These are phyloP conservation scores for Unio pictorum DNA, from an alignment of 2,888 invertebrate genomes.

Conservation along the genomic window DNA sequence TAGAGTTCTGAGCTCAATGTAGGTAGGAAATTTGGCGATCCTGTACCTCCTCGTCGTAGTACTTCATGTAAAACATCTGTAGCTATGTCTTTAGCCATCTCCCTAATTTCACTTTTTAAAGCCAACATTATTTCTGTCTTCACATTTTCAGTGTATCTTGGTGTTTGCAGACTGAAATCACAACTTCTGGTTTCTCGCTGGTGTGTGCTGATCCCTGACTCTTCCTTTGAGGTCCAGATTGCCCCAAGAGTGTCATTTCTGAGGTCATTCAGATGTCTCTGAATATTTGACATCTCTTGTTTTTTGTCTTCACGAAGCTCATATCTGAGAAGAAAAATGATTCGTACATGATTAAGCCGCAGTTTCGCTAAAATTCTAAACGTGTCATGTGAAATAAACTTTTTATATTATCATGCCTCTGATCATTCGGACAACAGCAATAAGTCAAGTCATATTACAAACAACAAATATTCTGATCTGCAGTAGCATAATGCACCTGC, in stretches of 20 bases:
- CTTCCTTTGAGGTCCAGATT: constrained; percentile 34
- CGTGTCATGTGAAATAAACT: too few relatives aligned
- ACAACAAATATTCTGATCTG: too few relatives aligned
- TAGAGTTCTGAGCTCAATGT: constrained; percentile 64
- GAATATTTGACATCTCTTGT: constrained; percentile 72
- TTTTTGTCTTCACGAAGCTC: constrained; percentile 75
- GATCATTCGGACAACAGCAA: too few relatives aligned
- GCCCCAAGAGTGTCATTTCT: constrained; percentile 73
- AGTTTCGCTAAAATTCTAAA: too few relatives aligned
- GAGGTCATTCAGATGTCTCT: constrained; percentile 73
- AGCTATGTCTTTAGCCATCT: constrained; percentile 22
- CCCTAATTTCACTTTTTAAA: constrained; percentile 21
- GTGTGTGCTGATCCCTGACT: constrained; percentile 1
- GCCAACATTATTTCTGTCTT: constrained; percentile 29
- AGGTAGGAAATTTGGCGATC: constrained; percentile 43
- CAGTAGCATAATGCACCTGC: too few relatives aligned
- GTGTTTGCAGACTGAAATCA: constrained; percentile 6
- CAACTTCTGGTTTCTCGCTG: neutral
- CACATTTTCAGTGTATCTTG: constrained; percentile 28
- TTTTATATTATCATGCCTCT: too few relatives aligned
- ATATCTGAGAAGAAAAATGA: constrained; percentile 64
- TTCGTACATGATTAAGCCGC: too few relatives aligned
- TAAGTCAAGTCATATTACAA: too few relatives aligned
- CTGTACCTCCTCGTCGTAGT: constrained; percentile 7
- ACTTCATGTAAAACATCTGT: constrained; percentile 11